Evolutionary conservation across 1,140 invertebrate species (phyloP), one percentile per base, ranked within the genome.

Genomic region (Lutraria rhynchaena): DNA sequence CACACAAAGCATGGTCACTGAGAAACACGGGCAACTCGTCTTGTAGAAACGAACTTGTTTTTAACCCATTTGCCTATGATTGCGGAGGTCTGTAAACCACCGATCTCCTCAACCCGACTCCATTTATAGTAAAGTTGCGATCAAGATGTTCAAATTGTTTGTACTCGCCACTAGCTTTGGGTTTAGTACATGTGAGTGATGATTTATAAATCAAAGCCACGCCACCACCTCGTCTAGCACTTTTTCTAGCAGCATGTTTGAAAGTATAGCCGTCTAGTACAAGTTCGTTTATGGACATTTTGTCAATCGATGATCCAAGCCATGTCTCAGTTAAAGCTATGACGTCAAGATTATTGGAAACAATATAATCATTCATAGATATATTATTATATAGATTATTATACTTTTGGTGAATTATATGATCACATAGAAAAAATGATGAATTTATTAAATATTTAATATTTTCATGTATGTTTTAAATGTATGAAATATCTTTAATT

Each of bases 61-160:
- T n/a, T n/a, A n/a, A n/a, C n/a, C n/a, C n/a, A n/a, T n/a, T n/a
- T n/a, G n/a, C n/a, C n/a, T 73, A 55, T n/a, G 69, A 55, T 33
- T 46, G 53, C 3, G 69, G 69, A 55, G 69, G 69, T 35, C 69
- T 73, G 69, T 73, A 73, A 55, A 73, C 55, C 9, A 73, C 24
- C 4, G 69, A 19, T 57, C 1, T 17, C n/a, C n/a, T n/a, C n/a
- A n/a, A n/a, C n/a, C n/a, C n/a, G n/a, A n/a, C n/a, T n/a, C n/a
- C n/a, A n/a, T n/a, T n/a, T n/a, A n/a, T n/a, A n/a, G n/a, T n/a
- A n/a, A n/a, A n/a, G n/a, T n/a, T n/a, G n/a, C n/a, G n/a, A n/a
- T n/a, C n/a, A n/a, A n/a, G n/a, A n/a, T n/a, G n/a, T n/a, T n/a
- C n/a, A n/a, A n/a, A n/a, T n/a, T n/a, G n/a, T n/a, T n/a, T n/a